Evolutionary conservation across 2,113 vertebrate species (phyloP).

Genomic region (Catharus bicknelli): DNA sequence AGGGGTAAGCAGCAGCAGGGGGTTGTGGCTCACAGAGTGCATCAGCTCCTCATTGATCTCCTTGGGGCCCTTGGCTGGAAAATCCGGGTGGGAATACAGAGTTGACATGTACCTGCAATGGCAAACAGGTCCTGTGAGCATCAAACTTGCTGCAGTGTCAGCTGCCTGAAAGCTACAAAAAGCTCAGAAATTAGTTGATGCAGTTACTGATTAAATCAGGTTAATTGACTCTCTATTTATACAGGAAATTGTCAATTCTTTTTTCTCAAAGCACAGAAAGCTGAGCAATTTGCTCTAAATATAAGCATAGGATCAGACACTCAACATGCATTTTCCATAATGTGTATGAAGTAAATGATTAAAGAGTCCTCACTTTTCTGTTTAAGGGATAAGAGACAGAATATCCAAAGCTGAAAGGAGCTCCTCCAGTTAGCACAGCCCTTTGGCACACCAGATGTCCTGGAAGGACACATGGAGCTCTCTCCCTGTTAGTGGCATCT

Average conservation of each 20-base stretch:
- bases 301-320: background rate
- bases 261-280: background rate
- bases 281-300: background rate
- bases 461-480: background rate
- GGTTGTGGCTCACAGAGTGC: conserved; percentile 90
- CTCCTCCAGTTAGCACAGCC: background rate
- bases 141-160: background rate
- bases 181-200: background rate
- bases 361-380: background rate
- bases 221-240: background rate
- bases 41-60: conserved; percentile 94
- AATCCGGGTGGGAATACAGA: conserved; percentile 92
- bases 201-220: background rate
- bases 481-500: background rate
- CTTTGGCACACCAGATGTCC: background rate
- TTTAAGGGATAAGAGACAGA: background rate
- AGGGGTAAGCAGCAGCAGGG: conserved; percentile 89
- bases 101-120: conserved; percentile 91
- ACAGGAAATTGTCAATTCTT: background rate
- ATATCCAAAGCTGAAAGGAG: background rate
- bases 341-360: background rate
- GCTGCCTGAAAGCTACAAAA: background rate
- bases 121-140: background rate
- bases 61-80: conserved; percentile 87
- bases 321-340: background rate